Conservation (phyloP, 2,113 vertebrate species). For the western clawed frog (Xenopus tropicalis) region DNA sequence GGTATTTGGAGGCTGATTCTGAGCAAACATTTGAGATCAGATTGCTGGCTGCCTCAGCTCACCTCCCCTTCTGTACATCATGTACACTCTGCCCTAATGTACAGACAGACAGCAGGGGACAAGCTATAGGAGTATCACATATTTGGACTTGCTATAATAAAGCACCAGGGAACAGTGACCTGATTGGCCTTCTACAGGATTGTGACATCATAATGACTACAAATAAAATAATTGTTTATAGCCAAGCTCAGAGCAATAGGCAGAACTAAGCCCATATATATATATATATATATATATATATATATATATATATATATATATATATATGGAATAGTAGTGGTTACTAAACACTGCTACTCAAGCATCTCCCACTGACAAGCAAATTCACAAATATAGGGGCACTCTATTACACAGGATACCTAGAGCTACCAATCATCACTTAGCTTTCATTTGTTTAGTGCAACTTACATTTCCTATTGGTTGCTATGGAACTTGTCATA, state of each 20-base stretch:
- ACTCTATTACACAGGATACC: too few species aligned
- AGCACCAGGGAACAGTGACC: neutral
- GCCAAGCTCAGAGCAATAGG: neutral
- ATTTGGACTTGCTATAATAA: neutral
- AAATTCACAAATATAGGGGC: too few species aligned
- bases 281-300: too few species aligned
- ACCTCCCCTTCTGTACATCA: neutral
- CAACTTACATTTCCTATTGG: too few species aligned
- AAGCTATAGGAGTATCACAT: neutral
- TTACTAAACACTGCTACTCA: too few species aligned
- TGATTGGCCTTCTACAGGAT: neutral
- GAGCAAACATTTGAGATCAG: conserved; percentile 1
- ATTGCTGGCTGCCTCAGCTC: conserved; percentile 7
- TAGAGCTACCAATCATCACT: too few species aligned
- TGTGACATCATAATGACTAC: neutral
- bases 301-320: too few species aligned
- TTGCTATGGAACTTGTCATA: too few species aligned
- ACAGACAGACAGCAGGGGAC: conserved; percentile 10
- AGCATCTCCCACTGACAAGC: too few species aligned
- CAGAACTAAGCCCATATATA: too few species aligned
- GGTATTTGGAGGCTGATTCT: neutral
- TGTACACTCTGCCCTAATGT: conserved; percentile 11
- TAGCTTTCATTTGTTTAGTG: too few species aligned
- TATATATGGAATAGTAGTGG: too few species aligned
- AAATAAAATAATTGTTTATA: neutral